A percentile compares a stretch with the other conserved stretches of the same genome.
Conservation (phyloP, 1,140 invertebrate species). For the Sarcophaga bullata region DNA sequence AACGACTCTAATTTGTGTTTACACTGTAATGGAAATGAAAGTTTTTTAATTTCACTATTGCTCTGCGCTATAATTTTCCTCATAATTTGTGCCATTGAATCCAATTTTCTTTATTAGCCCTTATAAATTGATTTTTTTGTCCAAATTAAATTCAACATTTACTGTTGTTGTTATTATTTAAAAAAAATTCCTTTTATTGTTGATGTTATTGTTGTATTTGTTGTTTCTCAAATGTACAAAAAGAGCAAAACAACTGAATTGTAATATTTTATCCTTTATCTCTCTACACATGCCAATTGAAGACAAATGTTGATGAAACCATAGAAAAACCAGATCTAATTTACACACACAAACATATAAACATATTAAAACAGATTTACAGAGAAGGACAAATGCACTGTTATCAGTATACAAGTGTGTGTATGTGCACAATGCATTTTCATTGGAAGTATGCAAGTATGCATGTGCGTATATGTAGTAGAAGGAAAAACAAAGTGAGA, state of each 20-base stretch:
- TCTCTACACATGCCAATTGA: constrained; percentile 25
- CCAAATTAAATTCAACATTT: not conserved
- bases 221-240: not conserved
- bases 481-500: not conserved
- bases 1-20: too few relatives aligned
- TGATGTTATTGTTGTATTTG: not conserved
- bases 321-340: constrained; percentile 24
- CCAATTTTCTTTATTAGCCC: constrained; percentile 17
- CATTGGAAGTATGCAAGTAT: not conserved
- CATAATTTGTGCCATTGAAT: not conserved
- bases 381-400: constrained; percentile 9
- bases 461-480: too few relatives aligned
- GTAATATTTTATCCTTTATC: constrained; percentile 34
- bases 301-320: constrained; percentile 38
- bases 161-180: not conserved
- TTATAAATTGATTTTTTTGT: not conserved
- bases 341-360: not conserved
- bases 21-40: not conserved
- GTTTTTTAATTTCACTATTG: not conserved
- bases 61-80: not conserved
- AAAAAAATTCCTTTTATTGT: not conserved
- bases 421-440: not conserved
- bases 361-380: not conserved
- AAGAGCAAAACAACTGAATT: not conserved
- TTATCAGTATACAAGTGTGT: not conserved